phyloP scores from a whole-genome alignment of 2,888 invertebrate genomes.

The Acrobasis consociella region DNA sequence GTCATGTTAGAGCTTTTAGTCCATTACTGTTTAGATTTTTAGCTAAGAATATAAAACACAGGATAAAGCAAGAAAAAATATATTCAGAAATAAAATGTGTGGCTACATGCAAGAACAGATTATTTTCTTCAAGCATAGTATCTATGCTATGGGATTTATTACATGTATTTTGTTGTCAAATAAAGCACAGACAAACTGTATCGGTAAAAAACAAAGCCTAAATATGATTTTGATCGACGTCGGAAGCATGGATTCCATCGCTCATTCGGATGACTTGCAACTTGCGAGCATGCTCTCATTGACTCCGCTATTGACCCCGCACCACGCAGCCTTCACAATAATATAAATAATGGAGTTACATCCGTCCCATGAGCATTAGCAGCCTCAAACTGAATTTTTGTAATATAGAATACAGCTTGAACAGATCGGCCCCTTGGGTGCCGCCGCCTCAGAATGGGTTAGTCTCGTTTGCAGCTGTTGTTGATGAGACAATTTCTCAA shows the following conservation, averaged over 20 bases:
- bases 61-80: no score
- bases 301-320: slow-evolving; percentile 77
- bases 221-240: slow-evolving; percentile 62
- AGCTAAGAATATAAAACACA: no score
- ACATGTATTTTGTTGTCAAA: background rate
- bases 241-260: slow-evolving; percentile 76
- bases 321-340: slow-evolving; percentile 67
- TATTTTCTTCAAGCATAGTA: background rate
- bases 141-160: background rate
- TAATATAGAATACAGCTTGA: slow-evolving; percentile 54
- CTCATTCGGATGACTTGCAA: slow-evolving; percentile 76
- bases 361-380: slow-evolving; percentile 65
- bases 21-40: no score
- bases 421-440: slow-evolving; percentile 68
- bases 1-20: no score
- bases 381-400: slow-evolving; percentile 49
- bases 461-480: slow-evolving; percentile 46
- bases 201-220: slow-evolving; percentile 57
- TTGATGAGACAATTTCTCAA: background rate
- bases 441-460: slow-evolving; percentile 47
- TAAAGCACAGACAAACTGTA: slow-evolving; percentile 22
- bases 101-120: background rate
- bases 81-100: no score
- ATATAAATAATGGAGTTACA: slow-evolving; percentile 72
- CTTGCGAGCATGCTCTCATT: slow-evolving; percentile 74